Evolutionary conservation across 2,113 vertebrate genomes (phyloP), one percentile per base, ranked within the genome.

Genomic region (Colinus virginianus): DNA sequence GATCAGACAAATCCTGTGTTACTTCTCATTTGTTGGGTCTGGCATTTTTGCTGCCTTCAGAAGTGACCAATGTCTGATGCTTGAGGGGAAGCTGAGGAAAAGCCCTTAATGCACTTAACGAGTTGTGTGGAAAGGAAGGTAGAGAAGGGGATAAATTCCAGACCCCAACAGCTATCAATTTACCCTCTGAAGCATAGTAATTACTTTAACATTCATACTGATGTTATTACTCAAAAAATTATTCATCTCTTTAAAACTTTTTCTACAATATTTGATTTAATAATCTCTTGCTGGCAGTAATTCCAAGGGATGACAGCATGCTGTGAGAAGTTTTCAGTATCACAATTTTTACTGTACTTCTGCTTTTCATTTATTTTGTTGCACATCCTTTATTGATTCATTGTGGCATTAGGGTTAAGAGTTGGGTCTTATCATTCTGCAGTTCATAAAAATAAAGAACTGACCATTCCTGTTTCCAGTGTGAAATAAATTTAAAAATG

Each of bases 251-350:
- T 94, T 92, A 85, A 96, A 93, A 96, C 72, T 84, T 81, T 93
- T 96, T 79, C 63, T 87, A 36, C 34, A 3, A 75, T 87, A 92
- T 95, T 96, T 94, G 92, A 82, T 30, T 94, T 94, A 88, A 94
- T 94, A 93, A 84, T 96, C 88, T 92, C 95, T 94, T 91, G 87
- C 93, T 95, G 93, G 82, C 95, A 42, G 93, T 96, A 91, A 93
- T 96, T 94, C 93, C 67, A 87, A 91, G 36, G 72, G 69, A 90
- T 67, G 77, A 76, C 12, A 45, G 14, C 93, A 69, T 59, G 69
- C 94, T 96, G 88, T 78, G 95, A 87, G 83, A 87, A 86, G n/a
- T 51, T 84, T 84, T 94, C 90, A 70, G 74, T 95, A 92, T 46
- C 74, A 87, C 14, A 58, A 43, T 83, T 90, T 96, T 93, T 94